Evolutionary conservation across 1,140 invertebrate species (phyloP).

Genomic region (Psix sp.): DNA sequence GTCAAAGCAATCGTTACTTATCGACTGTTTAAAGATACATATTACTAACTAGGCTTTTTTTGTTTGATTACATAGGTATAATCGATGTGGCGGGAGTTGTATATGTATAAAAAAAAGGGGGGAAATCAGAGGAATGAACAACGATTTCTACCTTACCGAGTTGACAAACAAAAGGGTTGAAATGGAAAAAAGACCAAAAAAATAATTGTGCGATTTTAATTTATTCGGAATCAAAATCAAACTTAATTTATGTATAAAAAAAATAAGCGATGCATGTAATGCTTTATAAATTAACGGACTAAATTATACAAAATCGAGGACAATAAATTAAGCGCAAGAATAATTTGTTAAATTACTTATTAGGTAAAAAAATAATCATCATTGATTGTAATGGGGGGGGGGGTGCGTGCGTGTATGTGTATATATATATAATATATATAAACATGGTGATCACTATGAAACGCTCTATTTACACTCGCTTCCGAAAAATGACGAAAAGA

Average conservation of each 20-base stretch:
- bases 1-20: too few species aligned
- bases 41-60: slow-evolving; percentile 1
- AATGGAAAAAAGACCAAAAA: slow-evolving; percentile 6
- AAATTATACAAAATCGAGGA: slow-evolving; percentile 30
- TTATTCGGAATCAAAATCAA: slow-evolving; percentile 28
- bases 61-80: slow-evolving; percentile 9
- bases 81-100: background rate
- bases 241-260: slow-evolving; percentile 9
- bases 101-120: too few species aligned
- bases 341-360: slow-evolving; percentile 28
- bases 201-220: slow-evolving; percentile 7
- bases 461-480: slow-evolving; percentile 50
- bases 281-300: slow-evolving; percentile 29
- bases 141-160: slow-evolving; percentile 41
- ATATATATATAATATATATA: slow-evolving; percentile 32
- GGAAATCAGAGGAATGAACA: slow-evolving; percentile 3
- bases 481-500: slow-evolving; percentile 34
- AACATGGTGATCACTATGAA: slow-evolving; percentile 24
- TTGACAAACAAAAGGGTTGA: slow-evolving; percentile 13
- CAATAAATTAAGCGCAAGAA: slow-evolving; percentile 33
- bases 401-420: slow-evolving; percentile 20
- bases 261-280: slow-evolving; percentile 16
- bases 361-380: slow-evolving; percentile 32
- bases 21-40: slow-evolving; percentile 1
- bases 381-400: slow-evolving; percentile 17